Evolutionary conservation across 2,113 vertebrate genomes (phyloP).

Genomic region (Ardeotis arabs): DNA sequence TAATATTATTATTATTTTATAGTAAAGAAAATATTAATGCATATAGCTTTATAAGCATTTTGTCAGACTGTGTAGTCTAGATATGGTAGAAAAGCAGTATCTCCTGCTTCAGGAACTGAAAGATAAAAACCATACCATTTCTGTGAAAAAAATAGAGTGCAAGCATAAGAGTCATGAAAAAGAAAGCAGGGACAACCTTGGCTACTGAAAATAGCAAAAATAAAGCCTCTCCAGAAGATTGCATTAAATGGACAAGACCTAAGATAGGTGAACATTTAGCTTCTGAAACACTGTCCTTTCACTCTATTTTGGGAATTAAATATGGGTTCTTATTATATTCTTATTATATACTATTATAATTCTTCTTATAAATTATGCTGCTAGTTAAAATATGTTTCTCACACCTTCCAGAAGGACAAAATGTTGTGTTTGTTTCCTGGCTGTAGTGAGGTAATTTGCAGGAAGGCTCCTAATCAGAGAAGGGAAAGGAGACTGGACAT

Average conservation of each 20-base stretch:
- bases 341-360: too few relatives aligned
- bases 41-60: background rate
- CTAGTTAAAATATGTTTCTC: background rate
- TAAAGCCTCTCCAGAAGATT: background rate
- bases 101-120: background rate
- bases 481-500: background rate
- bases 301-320: background rate
- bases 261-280: background rate
- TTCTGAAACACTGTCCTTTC: background rate
- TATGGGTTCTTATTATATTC: too few relatives aligned
- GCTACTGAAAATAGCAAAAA: background rate
- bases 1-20: background rate
- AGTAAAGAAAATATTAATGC: background rate
- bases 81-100: background rate
- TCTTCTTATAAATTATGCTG: background rate
- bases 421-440: background rate
- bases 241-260: background rate
- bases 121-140: accelerated
- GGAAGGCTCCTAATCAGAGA: background rate
- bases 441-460: background rate
- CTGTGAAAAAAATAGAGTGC: background rate
- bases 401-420: background rate
- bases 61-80: background rate
- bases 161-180: background rate
- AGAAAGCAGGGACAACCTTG: background rate